phyloP scores from a whole-genome alignment of 2,113 vertebrate species.

The Plecotus auritus region DNA sequence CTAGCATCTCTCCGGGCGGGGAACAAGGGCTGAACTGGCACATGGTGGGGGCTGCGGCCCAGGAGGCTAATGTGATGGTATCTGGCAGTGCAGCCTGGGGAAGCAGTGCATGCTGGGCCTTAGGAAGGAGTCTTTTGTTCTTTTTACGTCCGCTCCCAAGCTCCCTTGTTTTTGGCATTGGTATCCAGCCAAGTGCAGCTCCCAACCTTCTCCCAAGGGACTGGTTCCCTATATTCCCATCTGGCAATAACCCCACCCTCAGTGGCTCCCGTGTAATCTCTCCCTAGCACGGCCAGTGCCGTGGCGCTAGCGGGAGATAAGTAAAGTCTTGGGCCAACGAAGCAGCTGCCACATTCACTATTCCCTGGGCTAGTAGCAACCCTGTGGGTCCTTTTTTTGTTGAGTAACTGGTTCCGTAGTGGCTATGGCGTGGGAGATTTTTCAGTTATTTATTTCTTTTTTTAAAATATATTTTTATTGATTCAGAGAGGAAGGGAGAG shows the following conservation, averaged over 20 bases:
- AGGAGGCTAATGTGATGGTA: background rate
- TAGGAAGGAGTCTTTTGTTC: background rate
- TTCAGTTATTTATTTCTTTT: background rate
- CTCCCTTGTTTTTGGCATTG: background rate
- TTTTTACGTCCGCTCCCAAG: background rate
- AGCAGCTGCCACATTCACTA: background rate
- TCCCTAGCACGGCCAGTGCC: background rate
- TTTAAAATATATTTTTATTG: too few species aligned
- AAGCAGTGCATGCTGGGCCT: background rate
- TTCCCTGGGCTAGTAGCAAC: background rate
- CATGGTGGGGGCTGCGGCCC: background rate
- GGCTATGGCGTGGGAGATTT: background rate
- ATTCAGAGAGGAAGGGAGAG: too few species aligned
- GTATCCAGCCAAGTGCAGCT: background rate
- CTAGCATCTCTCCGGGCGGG: background rate
- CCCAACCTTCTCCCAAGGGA: background rate
- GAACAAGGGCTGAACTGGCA: accelerated
- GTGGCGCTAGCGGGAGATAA: background rate
- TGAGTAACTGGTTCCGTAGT: background rate
- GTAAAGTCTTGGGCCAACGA: constrained; percentile 18
- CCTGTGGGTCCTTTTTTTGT: background rate
- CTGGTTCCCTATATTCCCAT: background rate
- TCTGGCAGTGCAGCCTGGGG: background rate
- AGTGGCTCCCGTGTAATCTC: constrained; percentile 13
- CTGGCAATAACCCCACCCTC: background rate